Conservation (phyloP, 2,113 vertebrate genomes). For the Ovibos moschatus region DNA sequence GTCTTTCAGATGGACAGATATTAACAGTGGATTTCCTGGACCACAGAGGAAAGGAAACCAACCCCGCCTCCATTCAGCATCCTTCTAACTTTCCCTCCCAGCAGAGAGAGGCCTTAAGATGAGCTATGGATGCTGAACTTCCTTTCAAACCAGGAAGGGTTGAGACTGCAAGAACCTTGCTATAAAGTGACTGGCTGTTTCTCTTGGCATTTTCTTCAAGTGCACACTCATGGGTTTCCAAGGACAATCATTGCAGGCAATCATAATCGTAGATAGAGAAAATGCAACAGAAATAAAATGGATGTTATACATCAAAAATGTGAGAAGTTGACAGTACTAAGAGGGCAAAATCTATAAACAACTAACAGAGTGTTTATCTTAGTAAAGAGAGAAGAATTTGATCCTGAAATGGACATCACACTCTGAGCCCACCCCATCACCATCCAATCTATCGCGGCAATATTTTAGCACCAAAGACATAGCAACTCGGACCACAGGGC, state of each 20-base stretch:
- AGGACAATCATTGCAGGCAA: background rate
- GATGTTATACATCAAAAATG: background rate
- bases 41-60: background rate
- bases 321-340: background rate
- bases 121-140: background rate
- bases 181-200: background rate
- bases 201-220: background rate
- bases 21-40: background rate
- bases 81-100: background rate
- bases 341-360: background rate
- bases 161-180: background rate
- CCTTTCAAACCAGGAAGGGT: background rate
- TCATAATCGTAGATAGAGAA: background rate
- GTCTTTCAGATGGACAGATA: background rate
- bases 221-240: background rate
- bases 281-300: background rate
- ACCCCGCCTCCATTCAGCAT: accelerated
- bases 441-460: accelerated
- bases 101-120: background rate
- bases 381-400: background rate
- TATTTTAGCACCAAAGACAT: background rate
- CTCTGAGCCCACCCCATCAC: background rate
- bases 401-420: background rate
- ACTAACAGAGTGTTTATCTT: background rate
- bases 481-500: accelerated